Percentiles rank a stretch among this genome's conserved stretches.
Evolutionary conservation across 2,888 invertebrate genomes (phyloP).

Genomic region (Stenodema calcarata): DNA sequence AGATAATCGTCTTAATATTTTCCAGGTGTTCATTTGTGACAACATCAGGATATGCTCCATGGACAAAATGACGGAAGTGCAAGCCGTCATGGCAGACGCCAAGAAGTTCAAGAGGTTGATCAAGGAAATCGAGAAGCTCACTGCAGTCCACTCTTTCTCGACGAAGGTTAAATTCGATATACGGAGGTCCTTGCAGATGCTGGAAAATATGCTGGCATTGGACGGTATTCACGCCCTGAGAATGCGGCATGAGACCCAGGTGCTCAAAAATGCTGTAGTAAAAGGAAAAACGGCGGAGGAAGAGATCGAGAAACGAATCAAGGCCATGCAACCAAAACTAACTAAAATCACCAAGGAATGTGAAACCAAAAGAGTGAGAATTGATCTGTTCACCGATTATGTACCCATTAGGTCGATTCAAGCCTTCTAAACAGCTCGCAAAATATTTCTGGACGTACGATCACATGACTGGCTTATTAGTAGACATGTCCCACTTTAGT

Average conservation of each 20-base stretch:
- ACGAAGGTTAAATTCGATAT: slow-evolving; percentile 13
- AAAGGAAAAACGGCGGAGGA: slow-evolving; percentile 45
- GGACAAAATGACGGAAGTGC: slow-evolving; percentile 30
- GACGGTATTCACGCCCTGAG: slow-evolving; percentile 31
- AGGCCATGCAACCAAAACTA: slow-evolving; percentile 28
- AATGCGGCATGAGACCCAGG: slow-evolving; percentile 22
- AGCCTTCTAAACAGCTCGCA: no score
- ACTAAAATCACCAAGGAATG: slow-evolving; percentile 28
- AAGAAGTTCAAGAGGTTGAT: slow-evolving; percentile 42
- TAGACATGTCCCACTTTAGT: no score
- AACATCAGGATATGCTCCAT: slow-evolving; percentile 37
- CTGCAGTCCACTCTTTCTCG: slow-evolving; percentile 16
- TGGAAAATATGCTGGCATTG: slow-evolving; percentile 37
- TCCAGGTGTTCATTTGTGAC: slow-evolving; percentile 29
- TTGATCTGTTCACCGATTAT: no score
- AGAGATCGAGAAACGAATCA: slow-evolving; percentile 40
- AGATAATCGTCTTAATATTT: no score
- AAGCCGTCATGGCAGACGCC: slow-evolving; percentile 22
- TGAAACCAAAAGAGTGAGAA: slow-evolving; percentile 33
- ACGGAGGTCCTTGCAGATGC: not conserved
- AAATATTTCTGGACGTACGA: no score
- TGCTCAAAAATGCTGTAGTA: slow-evolving; percentile 36
- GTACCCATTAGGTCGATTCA: no score
- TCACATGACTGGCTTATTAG: no score
- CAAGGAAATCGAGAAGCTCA: slow-evolving; percentile 35